Conservation (phyloP, 2,113 vertebrate species). For the Pelusios castaneus region DNA sequence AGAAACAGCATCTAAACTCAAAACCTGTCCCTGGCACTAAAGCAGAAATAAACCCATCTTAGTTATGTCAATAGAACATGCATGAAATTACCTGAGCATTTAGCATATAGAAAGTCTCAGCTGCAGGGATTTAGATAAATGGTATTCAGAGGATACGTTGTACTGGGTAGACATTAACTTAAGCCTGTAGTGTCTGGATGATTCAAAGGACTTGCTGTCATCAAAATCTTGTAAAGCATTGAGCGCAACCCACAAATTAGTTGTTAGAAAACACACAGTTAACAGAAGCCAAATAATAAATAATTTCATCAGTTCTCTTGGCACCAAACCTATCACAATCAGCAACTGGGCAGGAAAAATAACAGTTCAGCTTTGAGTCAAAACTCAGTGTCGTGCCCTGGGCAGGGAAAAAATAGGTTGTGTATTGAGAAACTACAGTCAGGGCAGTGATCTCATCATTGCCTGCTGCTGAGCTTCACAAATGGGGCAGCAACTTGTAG, state of each 20-base stretch:
- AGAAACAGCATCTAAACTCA: background rate
- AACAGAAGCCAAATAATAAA: background rate
- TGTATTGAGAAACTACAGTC: background rate
- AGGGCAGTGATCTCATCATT: background rate
- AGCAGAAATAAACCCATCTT: background rate
- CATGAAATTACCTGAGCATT: background rate
- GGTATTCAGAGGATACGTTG: background rate
- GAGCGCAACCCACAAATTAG: background rate
- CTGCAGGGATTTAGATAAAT: background rate
- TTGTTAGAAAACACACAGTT: background rate
- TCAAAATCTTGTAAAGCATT: background rate
- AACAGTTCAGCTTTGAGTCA: background rate
- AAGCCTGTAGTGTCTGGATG: background rate
- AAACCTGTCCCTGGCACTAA: background rate
- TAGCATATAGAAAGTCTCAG: background rate
- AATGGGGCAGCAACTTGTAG: background rate
- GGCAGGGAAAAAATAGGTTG: background rate
- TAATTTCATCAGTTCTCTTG: background rate
- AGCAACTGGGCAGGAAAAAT: background rate
- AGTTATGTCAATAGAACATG: background rate
- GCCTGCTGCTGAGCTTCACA: background rate
- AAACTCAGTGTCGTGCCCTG: background rate
- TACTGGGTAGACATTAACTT: rapidly evolving
- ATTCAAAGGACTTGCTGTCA: background rate
- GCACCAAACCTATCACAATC: background rate